Evolutionary conservation across 1,140 invertebrate genomes (phyloP).

Genomic region (Drosophila baimaii): DNA sequence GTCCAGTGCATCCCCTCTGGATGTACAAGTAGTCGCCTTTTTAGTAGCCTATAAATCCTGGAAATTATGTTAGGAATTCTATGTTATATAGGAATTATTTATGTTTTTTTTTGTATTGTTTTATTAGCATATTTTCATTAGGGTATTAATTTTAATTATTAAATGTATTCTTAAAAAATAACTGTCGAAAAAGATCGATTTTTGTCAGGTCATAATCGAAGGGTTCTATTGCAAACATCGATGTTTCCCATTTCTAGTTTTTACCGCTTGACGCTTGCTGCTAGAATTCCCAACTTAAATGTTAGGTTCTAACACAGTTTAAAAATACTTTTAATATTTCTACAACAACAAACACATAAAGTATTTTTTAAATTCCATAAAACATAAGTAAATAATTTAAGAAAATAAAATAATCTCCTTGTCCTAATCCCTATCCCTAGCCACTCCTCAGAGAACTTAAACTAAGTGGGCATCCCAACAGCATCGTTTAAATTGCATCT

Average conservation of each 20-base stretch:
- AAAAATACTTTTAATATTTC: no score
- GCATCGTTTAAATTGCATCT: constrained; percentile 70
- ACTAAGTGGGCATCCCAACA: constrained; percentile 22
- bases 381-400: not conserved
- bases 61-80: not conserved
- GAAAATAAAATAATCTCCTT: not conserved
- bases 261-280: no score
- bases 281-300: not conserved
- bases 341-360: no score
- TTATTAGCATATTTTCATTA: no score
- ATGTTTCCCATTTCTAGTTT: no score
- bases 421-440: not conserved
- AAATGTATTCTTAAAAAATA: no score
- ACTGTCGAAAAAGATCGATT: no score
- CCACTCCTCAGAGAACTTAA: not conserved
- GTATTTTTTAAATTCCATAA: not conserved
- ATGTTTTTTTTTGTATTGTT: no score
- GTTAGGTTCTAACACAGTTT: not conserved
- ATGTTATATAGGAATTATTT: no score
- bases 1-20: not conserved
- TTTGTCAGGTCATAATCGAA: no score
- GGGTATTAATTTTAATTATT: no score
- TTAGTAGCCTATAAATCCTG: not conserved
- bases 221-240: no score
- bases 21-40: not conserved